Percentiles rank a stretch among this genome's conserved stretches.
Conservation (phyloP, 2,888 invertebrate species). For the Amphipoea lucens region DNA sequence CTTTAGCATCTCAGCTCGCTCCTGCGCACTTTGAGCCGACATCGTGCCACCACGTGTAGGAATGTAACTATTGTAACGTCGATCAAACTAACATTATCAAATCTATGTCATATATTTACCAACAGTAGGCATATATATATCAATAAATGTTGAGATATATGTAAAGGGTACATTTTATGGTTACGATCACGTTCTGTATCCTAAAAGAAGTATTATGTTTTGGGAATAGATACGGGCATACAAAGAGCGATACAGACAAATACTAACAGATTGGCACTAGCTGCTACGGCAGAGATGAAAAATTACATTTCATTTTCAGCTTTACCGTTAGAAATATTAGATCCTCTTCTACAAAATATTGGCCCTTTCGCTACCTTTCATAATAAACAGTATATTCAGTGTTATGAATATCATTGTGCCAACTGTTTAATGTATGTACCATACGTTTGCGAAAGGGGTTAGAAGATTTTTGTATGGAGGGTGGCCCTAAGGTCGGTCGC, state of each 20-base stretch:
- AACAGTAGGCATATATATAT: background rate
- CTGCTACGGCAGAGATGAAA: background rate
- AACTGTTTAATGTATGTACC: conserved; percentile 42
- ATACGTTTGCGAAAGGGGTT: conserved; percentile 49
- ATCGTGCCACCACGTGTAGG: conserved; percentile 50
- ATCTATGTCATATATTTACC: background rate
- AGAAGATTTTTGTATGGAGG: too few relatives aligned
- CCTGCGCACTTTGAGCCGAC: conserved; percentile 67
- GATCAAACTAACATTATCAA: conserved; percentile 66
- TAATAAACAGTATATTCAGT: background rate
- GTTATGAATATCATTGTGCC: conserved; percentile 26
- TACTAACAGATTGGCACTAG: background rate
- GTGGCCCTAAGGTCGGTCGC: too few relatives aligned
- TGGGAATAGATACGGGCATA: background rate
- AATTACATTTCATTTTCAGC: background rate
- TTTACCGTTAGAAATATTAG: background rate
- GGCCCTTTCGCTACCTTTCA: conserved; percentile 13
- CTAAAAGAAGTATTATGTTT: background rate
- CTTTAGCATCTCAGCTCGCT: conserved; percentile 85
- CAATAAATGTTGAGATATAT: conserved; percentile 5
- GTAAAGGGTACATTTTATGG: background rate
- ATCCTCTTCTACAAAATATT: background rate
- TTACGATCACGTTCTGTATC: background rate
- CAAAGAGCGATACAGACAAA: background rate
- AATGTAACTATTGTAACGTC: conserved; percentile 64